These are phyloP conservation scores for Chrosomus eos DNA, from an alignment of 2,797 vertebrate species.

Conservation along the genomic window DNA sequence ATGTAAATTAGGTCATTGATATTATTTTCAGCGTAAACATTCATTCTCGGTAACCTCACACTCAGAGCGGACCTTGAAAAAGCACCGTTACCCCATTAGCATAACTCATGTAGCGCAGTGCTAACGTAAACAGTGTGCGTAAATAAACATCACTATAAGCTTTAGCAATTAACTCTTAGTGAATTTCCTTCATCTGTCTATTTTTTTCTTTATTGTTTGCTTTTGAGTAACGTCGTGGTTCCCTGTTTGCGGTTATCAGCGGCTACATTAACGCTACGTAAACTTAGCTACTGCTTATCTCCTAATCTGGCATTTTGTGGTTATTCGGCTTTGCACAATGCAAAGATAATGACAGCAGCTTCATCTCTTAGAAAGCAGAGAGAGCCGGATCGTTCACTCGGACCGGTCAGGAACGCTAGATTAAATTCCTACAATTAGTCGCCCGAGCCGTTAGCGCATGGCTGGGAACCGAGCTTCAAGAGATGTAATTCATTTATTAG, in stretches of 20 bases:
- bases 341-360: constrained; percentile 54
- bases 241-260: background rate
- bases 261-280: constrained; percentile 35
- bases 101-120: background rate
- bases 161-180: background rate
- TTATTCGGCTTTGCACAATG: constrained; percentile 41
- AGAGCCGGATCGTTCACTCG: constrained; percentile 1
- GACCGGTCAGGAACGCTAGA: constrained; percentile 13
- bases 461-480: constrained; percentile 69
- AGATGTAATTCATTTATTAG: constrained; percentile 74
- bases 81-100: background rate
- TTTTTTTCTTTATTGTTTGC: background rate
- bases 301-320: constrained; percentile 44
- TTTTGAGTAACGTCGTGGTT: background rate
- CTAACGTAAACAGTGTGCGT: background rate
- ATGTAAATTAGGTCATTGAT: background rate
- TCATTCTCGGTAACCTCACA: background rate
- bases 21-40: background rate
- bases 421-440: constrained; percentile 36
- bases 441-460: constrained; percentile 51
- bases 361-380: constrained; percentile 42
- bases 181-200: background rate
- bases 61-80: background rate
- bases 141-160: background rate
- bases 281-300: constrained; percentile 38